A percentile compares a stretch with the other conserved stretches of the same genome.
Conservation (phyloP, 2,113 vertebrate genomes). For the Ctenomys sociabilis region DNA sequence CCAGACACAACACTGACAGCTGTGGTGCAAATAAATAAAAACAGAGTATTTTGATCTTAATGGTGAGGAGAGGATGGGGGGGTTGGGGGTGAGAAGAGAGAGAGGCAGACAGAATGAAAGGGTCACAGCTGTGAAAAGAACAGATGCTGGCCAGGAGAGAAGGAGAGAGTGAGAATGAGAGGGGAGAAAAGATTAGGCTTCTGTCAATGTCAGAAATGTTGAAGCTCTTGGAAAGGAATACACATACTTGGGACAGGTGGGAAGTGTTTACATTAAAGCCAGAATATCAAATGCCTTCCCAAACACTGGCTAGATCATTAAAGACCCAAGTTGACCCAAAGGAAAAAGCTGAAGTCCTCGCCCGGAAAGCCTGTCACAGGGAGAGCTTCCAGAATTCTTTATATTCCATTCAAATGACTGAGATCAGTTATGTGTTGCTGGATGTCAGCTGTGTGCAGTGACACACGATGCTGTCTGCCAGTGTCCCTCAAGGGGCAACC, state of each 20-base stretch:
- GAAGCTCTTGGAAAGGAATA: conserved; percentile 89
- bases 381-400: conserved; percentile 62
- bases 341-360: conserved; percentile 42
- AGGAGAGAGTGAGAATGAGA: conserved; percentile 65
- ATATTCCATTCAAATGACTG: conserved; percentile 72
- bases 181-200: conserved; percentile 82
- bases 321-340: conserved; percentile 88
- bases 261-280: conserved; percentile 94
- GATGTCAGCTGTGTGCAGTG: conserved; percentile 26
- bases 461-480: neutral
- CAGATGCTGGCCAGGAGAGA: conserved; percentile 87
- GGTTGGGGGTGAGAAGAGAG: conserved; percentile 68
- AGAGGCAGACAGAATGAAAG: conserved; percentile 83
- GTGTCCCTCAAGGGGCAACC: neutral
- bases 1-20: conserved; percentile 99
- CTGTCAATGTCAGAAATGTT: conserved; percentile 89
- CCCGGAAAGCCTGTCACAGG: neutral
- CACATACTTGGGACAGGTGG: conserved; percentile 93
- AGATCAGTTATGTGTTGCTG: conserved; percentile 35
- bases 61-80: conserved; percentile 71
- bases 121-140: conserved; percentile 89
- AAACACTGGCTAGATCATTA: conserved; percentile 86
- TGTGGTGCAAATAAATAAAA: conserved; percentile 94
- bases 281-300: conserved; percentile 84
- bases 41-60: conserved; percentile 90